These are phyloP conservation scores for Anoura caudifer DNA, from an alignment of 2,113 vertebrate genomes.

Conservation along the genomic window DNA sequence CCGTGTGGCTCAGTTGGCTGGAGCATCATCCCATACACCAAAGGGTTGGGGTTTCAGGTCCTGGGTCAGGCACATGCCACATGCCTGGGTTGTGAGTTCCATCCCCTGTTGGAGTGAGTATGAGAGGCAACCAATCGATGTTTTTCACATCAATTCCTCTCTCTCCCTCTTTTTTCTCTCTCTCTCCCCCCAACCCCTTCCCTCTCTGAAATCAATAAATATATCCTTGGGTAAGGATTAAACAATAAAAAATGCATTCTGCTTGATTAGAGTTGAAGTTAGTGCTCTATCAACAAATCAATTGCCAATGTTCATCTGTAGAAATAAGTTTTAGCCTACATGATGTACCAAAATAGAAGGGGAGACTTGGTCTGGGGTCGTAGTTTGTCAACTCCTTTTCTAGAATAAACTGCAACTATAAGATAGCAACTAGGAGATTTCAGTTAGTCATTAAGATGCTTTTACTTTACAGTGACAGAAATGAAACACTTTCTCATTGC, in stretches of 20 bases:
- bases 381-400: neutral
- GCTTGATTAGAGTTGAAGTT: slow-evolving; percentile 21
- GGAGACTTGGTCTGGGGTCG: neutral
- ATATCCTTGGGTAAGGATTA: too few species aligned
- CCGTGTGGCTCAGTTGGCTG: too few species aligned
- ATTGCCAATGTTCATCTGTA: neutral
- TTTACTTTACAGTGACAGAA: neutral
- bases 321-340: neutral
- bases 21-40: too few species aligned
- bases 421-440: slow-evolving; percentile 9
- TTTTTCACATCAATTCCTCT: too few species aligned
- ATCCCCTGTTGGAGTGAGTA: too few species aligned
- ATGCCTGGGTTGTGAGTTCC: too few species aligned
- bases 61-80: too few species aligned
- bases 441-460: neutral
- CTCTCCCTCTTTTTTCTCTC: too few species aligned
- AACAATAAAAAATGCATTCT: neutral
- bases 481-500: neutral
- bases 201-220: too few species aligned
- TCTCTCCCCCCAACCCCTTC: too few species aligned
- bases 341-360: neutral
- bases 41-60: too few species aligned
- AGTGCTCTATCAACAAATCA: neutral
- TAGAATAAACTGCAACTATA: slow-evolving; percentile 1
- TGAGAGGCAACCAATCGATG: too few species aligned